Evolutionary conservation across 2,797 vertebrate species (phyloP).

Genomic region (Gymnopithys bicolor): DNA sequence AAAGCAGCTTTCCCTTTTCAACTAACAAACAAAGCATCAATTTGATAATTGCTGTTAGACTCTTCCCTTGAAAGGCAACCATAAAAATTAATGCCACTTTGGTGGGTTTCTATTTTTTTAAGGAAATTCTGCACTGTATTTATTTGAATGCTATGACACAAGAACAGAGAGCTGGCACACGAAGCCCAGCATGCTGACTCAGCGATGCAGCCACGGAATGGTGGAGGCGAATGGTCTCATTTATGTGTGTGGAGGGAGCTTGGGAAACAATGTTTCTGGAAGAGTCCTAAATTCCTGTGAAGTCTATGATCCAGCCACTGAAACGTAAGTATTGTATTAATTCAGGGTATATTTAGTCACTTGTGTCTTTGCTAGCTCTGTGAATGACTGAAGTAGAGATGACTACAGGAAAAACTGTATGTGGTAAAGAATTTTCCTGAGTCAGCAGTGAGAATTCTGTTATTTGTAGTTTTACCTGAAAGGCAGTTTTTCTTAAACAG

Average conservation of each 20-base stretch:
- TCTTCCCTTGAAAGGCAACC: background rate
- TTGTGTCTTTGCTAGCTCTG: background rate
- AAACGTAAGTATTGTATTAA: constrained; percentile 83
- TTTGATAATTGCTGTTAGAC: constrained; percentile 41
- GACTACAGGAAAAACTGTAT: background rate
- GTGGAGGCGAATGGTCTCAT: constrained; percentile 93
- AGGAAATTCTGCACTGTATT: constrained; percentile 94
- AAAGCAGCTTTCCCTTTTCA: constrained; percentile 34
- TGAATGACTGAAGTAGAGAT: background rate
- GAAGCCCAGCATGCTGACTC: constrained; percentile 94
- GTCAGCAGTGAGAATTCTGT: background rate
- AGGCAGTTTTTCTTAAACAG: background rate
- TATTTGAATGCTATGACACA: constrained; percentile 97
- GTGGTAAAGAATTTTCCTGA: background rate
- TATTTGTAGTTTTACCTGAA: background rate
- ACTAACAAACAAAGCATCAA: background rate
- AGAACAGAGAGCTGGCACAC: constrained; percentile 96
- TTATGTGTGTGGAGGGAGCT: constrained; percentile 95
- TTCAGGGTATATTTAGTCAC: background rate
- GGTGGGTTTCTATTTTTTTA: constrained; percentile 61
- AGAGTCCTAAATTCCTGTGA: constrained; percentile 94
- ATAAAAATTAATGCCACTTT: constrained; percentile 30
- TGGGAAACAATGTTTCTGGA: constrained; percentile 95
- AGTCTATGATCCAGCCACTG: constrained; percentile 92
- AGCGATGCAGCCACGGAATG: constrained; percentile 94